A percentile compares a stretch with the other conserved stretches of the same genome.
Evolutionary conservation across 2,113 vertebrate genomes (phyloP).

Genomic region (Bambusicola thoracicus): DNA sequence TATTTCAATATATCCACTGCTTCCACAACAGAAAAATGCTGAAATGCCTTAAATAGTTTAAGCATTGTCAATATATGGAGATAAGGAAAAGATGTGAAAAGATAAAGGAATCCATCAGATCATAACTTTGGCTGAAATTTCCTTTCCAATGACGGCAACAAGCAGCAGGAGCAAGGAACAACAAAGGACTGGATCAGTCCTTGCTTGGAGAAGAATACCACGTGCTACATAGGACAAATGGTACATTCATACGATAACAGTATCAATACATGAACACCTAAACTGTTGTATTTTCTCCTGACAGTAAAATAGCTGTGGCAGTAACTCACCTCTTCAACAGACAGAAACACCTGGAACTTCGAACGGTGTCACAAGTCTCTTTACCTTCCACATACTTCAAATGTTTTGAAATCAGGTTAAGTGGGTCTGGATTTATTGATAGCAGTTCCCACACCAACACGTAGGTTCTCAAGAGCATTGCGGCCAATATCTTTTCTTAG

Average conservation of each 20-base stretch:
- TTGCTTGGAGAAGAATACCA: neutral
- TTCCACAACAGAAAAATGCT: neutral
- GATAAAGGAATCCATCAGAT: neutral
- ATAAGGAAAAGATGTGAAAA: neutral
- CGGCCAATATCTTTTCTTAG: neutral
- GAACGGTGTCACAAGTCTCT: neutral
- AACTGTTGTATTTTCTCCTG: neutral
- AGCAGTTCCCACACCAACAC: neutral
- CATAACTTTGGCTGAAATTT: neutral
- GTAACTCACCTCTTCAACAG: rapidly evolving
- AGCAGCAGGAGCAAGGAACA: neutral
- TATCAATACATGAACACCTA: neutral
- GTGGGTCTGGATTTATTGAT: neutral
- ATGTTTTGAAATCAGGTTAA: slow-evolving; percentile 39
- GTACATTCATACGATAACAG: rapidly evolving
- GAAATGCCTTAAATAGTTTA: neutral
- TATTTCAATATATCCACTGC: neutral
- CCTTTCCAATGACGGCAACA: rapidly evolving
- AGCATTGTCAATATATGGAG: rapidly evolving
- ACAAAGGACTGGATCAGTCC: neutral
- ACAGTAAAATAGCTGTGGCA: neutral
- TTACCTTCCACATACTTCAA: neutral
- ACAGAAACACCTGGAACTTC: neutral
- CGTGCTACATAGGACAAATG: neutral
- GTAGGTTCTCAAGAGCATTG: neutral